A percentile compares a stretch with the other conserved stretches of the same genome.
Conservation (phyloP, 2,113 vertebrate species). For the Lophius piscatorius region DNA sequence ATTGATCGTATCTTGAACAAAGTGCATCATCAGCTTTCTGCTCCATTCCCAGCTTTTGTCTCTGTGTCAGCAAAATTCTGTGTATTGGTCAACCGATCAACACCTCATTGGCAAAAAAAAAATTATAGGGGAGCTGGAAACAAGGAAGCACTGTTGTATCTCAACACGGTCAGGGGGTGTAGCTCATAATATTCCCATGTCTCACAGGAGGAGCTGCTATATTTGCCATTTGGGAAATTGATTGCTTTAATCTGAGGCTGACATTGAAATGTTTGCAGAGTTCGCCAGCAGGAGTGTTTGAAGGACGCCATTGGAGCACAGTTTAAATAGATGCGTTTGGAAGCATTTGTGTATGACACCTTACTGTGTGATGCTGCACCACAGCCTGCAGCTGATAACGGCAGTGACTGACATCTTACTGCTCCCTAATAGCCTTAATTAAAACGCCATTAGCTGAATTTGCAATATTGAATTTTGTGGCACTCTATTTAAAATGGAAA, state of each 20-base stretch:
- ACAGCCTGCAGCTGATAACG: conserved; percentile 25
- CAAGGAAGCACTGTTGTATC: neutral
- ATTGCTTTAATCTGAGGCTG: conserved; percentile 29
- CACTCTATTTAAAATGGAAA: conserved; percentile 18
- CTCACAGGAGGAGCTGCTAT: conserved; percentile 10
- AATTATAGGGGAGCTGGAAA: conserved; percentile 13
- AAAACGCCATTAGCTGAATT: conserved; percentile 28
- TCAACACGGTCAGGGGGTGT: conserved; percentile 20
- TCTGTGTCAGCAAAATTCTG: conserved; percentile 50
- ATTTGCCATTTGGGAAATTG: conserved; percentile 17
- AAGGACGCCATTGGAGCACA: conserved; percentile 8
- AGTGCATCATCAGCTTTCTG: conserved; percentile 51
- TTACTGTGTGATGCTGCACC: conserved; percentile 26
- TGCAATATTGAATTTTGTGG: neutral
- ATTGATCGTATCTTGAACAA: conserved; percentile 35
- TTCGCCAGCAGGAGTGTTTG: conserved; percentile 8
- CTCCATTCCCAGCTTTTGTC: conserved; percentile 31
- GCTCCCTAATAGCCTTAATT: conserved; percentile 33
- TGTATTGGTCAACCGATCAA: conserved; percentile 40
- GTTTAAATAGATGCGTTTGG: conserved; percentile 23
- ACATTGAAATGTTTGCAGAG: conserved; percentile 18
- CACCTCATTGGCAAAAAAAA: conserved; percentile 27
- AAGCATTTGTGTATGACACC: conserved; percentile 19
- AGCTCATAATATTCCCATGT: conserved; percentile 8
- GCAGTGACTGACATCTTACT: conserved; percentile 26